Evolutionary conservation across 2,113 vertebrate species (phyloP).

Genomic region (Spea bombifrons): DNA sequence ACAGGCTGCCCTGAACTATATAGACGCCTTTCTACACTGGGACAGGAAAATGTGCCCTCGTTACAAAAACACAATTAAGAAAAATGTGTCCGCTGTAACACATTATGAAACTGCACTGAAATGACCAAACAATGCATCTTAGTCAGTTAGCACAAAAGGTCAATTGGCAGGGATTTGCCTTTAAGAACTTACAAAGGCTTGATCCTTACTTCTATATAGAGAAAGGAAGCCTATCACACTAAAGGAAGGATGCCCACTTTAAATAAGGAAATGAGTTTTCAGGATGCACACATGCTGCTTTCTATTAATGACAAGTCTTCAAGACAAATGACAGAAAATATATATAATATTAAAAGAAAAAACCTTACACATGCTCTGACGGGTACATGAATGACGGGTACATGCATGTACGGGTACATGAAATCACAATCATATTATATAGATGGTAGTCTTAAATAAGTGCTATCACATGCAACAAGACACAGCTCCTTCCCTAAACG

Average conservation of each 20-base stretch:
- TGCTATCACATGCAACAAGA: too few species aligned
- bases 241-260: conserved; percentile 84
- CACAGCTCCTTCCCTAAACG: too few species aligned
- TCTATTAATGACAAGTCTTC: conserved; percentile 77
- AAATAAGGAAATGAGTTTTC: conserved; percentile 82
- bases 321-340: conserved; percentile 36
- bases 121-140: conserved; percentile 66
- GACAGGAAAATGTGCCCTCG: conserved; percentile 62
- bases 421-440: too few species aligned
- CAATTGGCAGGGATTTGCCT: conserved; percentile 76
- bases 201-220: conserved; percentile 64
- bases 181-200: conserved; percentile 75
- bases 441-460: too few species aligned
- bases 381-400: conserved; percentile 40
- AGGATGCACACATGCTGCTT: conserved; percentile 82
- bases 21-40: conserved; percentile 53
- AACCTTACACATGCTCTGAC: conserved; percentile 62
- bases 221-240: conserved; percentile 75
- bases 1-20: background rate
- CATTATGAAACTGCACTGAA: conserved; percentile 56
- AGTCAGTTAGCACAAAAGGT: conserved; percentile 70
- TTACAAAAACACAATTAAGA: conserved; percentile 68
- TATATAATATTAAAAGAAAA: background rate
- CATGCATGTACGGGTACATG: background rate
- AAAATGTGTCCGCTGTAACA: conserved; percentile 60